Evolutionary conservation across 2,797 vertebrate genomes (phyloP).

Genomic region (Euphonia xanthogaster): DNA sequence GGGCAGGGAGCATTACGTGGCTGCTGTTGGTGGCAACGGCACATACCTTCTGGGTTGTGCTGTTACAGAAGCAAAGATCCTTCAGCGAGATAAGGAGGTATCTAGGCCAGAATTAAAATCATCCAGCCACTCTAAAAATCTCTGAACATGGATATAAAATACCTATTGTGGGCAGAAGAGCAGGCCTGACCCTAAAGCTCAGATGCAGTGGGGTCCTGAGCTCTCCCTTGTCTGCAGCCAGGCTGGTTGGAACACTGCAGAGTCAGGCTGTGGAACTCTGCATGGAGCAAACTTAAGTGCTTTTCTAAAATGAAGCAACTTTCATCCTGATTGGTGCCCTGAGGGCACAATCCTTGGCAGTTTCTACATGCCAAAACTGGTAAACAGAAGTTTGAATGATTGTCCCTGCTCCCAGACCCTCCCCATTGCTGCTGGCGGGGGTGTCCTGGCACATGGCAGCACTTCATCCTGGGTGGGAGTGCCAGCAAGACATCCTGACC

Average conservation of each 20-base stretch:
- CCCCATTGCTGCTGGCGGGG: fast-evolving
- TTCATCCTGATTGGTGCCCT: background rate
- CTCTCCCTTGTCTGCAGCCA: background rate
- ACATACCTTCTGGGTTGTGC: background rate
- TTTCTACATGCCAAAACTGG: background rate
- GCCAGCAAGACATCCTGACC: background rate
- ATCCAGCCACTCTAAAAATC: background rate
- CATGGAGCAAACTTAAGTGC: fast-evolving
- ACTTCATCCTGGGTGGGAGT: background rate
- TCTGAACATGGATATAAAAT: background rate
- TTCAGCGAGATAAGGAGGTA: background rate
- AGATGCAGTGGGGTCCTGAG: background rate
- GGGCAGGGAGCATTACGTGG: background rate
- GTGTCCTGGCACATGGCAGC: background rate
- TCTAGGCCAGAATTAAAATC: background rate
- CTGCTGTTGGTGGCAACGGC: background rate
- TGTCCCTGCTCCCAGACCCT: background rate
- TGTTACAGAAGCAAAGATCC: background rate
- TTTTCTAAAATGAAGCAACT: background rate
- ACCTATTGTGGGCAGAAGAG: background rate
- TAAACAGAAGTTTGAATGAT: background rate
- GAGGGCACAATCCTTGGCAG: background rate
- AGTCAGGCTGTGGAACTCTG: background rate
- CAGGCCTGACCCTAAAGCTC: background rate
- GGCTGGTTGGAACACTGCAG: background rate